Conservation (phyloP, 2,888 invertebrate genomes). For the Tiliacea citrago region DNA sequence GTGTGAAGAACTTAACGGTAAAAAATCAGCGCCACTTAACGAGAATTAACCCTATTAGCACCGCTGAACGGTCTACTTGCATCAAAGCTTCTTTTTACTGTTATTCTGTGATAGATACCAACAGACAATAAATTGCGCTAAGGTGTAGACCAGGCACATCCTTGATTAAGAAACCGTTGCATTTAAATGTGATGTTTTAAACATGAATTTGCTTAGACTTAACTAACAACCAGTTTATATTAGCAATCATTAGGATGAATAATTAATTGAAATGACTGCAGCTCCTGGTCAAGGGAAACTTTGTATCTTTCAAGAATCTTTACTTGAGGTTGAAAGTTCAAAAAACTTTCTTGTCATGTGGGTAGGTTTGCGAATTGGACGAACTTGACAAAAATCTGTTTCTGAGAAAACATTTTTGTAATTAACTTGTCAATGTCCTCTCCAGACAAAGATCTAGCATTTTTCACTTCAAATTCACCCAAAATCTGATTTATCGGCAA, state of each 20-base stretch:
- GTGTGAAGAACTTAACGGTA: slow-evolving; percentile 93
- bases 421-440: neutral
- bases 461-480: neutral
- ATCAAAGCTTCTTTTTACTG: slow-evolving; percentile 35
- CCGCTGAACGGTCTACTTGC: slow-evolving; percentile 31
- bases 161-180: slow-evolving; percentile 54
- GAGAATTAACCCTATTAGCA: slow-evolving; percentile 56
- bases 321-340: slow-evolving; percentile 10
- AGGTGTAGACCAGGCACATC: slow-evolving; percentile 13
- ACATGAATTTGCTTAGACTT: slow-evolving; percentile 26
- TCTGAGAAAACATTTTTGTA: neutral
- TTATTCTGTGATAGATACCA: slow-evolving; percentile 18
- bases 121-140: slow-evolving; percentile 4
- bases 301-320: slow-evolving; percentile 7
- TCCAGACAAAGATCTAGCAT: neutral
- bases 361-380: slow-evolving; percentile 1
- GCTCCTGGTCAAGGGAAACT: slow-evolving; percentile 7
- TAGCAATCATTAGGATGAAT: slow-evolving; percentile 23
- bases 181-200: slow-evolving; percentile 53
- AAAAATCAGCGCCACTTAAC: slow-evolving; percentile 49
- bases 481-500: neutral
- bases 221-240: slow-evolving; percentile 30
- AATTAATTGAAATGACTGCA: slow-evolving; percentile 30
- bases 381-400: neutral
- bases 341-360: slow-evolving; percentile 16